Conservation (phyloP, 2,888 invertebrate species). For the Ochlodes sylvanus region DNA sequence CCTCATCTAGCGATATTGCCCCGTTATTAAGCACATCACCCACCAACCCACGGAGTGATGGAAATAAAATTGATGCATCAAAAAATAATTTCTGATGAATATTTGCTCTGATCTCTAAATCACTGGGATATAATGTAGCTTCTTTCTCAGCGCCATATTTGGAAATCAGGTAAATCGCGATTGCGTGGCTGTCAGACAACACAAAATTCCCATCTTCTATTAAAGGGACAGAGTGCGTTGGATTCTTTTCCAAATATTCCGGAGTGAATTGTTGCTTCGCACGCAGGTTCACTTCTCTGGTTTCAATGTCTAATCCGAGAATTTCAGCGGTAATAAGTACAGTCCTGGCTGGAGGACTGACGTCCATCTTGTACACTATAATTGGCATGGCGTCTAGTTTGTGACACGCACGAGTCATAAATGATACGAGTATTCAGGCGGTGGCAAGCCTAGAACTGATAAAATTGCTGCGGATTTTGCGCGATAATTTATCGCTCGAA, state of each 20-base stretch:
- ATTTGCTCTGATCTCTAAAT: constrained; percentile 50
- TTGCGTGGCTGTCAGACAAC: constrained; percentile 59
- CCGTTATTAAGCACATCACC: constrained; percentile 40
- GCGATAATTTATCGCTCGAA: constrained; percentile 21
- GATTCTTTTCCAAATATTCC: constrained; percentile 57
- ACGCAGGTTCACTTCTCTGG: constrained; percentile 46
- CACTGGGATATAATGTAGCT: constrained; percentile 54
- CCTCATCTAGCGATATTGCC: constrained; percentile 39
- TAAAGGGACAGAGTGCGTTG: constrained; percentile 54
- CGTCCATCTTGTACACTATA: constrained; percentile 38
- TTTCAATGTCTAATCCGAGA: constrained; percentile 51
- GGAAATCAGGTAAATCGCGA: constrained; percentile 57
- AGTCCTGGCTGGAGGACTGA: constrained; percentile 54
- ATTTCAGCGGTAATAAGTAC: constrained; percentile 54
- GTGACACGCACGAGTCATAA: neutral
- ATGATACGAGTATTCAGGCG: neutral
- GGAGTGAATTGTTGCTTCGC: constrained; percentile 49
- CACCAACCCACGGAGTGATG: constrained; percentile 42
- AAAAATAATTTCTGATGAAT: constrained; percentile 56
- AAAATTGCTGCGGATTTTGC: no score
- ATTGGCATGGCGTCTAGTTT: constrained; percentile 23
- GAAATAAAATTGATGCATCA: constrained; percentile 52
- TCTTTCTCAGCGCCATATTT: constrained; percentile 58
- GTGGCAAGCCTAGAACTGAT: no score
- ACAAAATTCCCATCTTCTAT: constrained; percentile 58